Conservation (phyloP, 2,888 invertebrate genomes). For the Drepana falcataria region DNA sequence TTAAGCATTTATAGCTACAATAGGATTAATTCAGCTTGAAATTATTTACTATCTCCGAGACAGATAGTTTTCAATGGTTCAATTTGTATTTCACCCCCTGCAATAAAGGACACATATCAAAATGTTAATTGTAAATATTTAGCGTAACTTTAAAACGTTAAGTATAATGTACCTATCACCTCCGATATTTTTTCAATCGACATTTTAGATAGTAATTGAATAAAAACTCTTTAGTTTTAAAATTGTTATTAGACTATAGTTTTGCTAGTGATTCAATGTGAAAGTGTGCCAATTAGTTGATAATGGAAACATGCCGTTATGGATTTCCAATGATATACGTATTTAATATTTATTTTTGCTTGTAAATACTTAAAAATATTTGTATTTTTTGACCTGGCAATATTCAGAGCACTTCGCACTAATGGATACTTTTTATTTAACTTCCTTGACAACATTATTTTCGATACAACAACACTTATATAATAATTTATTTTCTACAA, state of each 20-base stretch:
- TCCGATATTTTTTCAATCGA: slow-evolving; percentile 7
- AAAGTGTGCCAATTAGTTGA: slow-evolving; percentile 77
- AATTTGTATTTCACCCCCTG: slow-evolving; percentile 38
- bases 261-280: slow-evolving; percentile 76
- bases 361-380: slow-evolving; percentile 44
- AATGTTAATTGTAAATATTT: slow-evolving; percentile 41
- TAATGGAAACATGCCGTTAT: slow-evolving; percentile 33
- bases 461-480: no score
- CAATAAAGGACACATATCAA: slow-evolving; percentile 68
- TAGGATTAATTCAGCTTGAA: slow-evolving; percentile 28
- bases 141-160: slow-evolving; percentile 3
- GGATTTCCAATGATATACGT: slow-evolving; percentile 45
- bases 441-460: no score
- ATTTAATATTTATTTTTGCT: slow-evolving; percentile 64
- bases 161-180: neutral
- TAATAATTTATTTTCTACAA: no score
- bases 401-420: no score
- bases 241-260: slow-evolving; percentile 60
- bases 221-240: slow-evolving; percentile 60
- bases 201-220: slow-evolving; percentile 25
- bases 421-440: no score
- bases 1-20: slow-evolving; percentile 61
- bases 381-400: no score
- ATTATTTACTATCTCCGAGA: slow-evolving; percentile 28
- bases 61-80: slow-evolving; percentile 13